Evolutionary conservation across 2,113 vertebrate species (phyloP), one percentile per base, ranked within the genome.

Genomic region (Dunckerocampus dactyliophorus): DNA sequence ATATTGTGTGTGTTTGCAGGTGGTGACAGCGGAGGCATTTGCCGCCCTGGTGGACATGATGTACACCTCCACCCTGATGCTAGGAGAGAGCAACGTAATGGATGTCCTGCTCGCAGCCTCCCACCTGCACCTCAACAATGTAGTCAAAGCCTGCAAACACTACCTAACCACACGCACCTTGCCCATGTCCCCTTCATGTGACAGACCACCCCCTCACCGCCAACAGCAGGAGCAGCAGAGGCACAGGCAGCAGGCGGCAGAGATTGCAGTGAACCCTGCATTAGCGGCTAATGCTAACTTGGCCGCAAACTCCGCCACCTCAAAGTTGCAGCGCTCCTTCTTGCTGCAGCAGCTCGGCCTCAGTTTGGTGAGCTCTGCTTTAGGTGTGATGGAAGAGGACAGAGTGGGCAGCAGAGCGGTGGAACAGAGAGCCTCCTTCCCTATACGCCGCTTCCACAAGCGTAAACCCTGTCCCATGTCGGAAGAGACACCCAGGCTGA

Each of bases 1-100:
- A n/a, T 6, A 12, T 17, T 12, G 16, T 51, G 15, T 67, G 21
- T 39, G 1, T 17, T 21, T 78, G 24, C 75, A 89, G 88, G 88
- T 99, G 63, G 97, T 99, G 82, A 98, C 97, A 0, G 93, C 96
- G 0, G 97, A 99, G 80, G 97, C 97, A 2, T 99, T 98, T 49
- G 94, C 97, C 0, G 95, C 95, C 0, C 91, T 98, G 50, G 92
- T 99, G 59, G 97, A 99, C 85, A 98, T 99, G 97, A 98, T 99
- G 96, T 99, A 99, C 54, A 98, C 95, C 0, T 99, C 97, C 31
- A 98, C 95, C 0, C 92, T 98, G 2, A 96, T 97, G 93, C 92
- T 98, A 1, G 95, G 96, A 9, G 95, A 97, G 82, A 99, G 96
- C 87, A 99, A 99, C 0, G 97, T 99, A 24, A 99, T 99, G 97